These are phyloP conservation scores for Formica exsecta DNA, from an alignment of 1,140 invertebrate genomes.

Conservation along the genomic window DNA sequence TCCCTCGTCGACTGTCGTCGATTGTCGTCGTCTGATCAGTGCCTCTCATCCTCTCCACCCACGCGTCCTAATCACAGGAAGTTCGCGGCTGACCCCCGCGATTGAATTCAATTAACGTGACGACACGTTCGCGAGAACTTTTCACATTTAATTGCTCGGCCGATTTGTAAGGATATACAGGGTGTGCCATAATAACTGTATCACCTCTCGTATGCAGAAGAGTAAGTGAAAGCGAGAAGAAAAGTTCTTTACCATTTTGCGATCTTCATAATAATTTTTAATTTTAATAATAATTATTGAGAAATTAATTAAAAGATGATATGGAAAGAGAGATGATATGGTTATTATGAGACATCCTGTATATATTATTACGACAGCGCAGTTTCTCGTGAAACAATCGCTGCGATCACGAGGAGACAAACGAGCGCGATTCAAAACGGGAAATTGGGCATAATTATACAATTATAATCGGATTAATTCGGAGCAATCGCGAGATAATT, in stretches of 20 bases:
- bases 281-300: no score
- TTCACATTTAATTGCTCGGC: slow-evolving; percentile 52
- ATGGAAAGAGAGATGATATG: no score
- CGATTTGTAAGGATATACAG: background rate
- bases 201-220: no score
- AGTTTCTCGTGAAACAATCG: background rate
- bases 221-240: no score
- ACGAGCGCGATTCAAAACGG: background rate
- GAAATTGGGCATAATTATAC: background rate
- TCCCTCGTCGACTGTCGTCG: slow-evolving; percentile 42
- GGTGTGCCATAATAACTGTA: no score
- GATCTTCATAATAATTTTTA: no score
- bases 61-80: slow-evolving; percentile 65
- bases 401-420: background rate
- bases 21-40: slow-evolving; percentile 43
- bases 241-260: no score
- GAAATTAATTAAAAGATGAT: no score
- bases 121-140: slow-evolving; percentile 37
- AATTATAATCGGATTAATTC: background rate
- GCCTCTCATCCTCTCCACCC: slow-evolving; percentile 45
- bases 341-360: background rate
- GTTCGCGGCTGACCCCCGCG: slow-evolving; percentile 60
- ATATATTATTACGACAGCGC: background rate
- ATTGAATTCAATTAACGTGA: slow-evolving; percentile 65
- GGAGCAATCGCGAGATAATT: background rate